These are phyloP conservation scores for Eueides isabella DNA, from an alignment of 1,140 invertebrate species.

Conservation along the genomic window DNA sequence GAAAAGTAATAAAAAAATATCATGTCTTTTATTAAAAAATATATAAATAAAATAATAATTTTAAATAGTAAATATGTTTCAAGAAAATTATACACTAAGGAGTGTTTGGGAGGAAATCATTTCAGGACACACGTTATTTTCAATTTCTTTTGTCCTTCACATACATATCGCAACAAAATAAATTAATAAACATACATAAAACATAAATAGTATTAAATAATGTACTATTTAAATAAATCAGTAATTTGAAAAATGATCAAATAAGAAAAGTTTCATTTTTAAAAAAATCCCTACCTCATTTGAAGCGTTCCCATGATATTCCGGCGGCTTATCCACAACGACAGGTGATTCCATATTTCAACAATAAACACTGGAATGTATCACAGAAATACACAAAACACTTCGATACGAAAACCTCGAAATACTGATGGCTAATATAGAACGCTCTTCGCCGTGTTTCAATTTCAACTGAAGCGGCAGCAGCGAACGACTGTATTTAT, in stretches of 20 bases:
- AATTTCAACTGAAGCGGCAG: conserved; percentile 61
- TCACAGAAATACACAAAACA: conserved; percentile 65
- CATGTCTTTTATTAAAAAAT: no score
- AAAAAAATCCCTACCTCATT: conserved; percentile 56
- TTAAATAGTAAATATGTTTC: neutral
- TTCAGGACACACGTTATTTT: no score
- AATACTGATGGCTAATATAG: conserved; percentile 32
- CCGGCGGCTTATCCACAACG: conserved; percentile 75
- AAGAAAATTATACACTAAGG: no score
- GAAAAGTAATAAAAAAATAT: neutral
- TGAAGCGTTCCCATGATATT: conserved; percentile 55
- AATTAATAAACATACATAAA: no score
- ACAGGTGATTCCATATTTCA: conserved; percentile 74
- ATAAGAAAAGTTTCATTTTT: neutral
- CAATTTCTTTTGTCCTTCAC: no score
- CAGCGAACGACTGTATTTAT: conserved; percentile 59
- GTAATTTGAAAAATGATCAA: neutral
- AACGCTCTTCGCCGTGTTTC: conserved; percentile 54
- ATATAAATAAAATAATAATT: neutral
- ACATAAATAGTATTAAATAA: no score
- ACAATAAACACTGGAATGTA: conserved; percentile 64
- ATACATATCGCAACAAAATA: no score
- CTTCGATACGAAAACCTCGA: conserved; percentile 46
- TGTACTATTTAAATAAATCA: no score
- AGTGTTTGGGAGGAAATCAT: no score